Evolutionary conservation across 2,113 vertebrate genomes (phyloP).

Genomic region (Leptosomus discolor): DNA sequence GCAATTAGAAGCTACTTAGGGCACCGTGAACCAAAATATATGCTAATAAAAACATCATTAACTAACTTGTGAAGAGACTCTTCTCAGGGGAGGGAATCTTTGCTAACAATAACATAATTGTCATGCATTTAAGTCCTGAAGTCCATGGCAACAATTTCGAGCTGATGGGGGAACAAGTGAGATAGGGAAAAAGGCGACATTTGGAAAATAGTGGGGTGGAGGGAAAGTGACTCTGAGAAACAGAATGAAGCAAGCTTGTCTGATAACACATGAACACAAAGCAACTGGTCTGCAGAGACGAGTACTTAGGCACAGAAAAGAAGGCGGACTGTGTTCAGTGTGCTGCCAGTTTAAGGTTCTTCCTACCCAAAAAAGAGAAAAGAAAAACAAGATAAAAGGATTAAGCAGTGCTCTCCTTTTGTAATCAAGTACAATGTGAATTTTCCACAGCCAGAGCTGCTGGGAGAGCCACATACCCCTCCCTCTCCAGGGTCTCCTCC

Average conservation of each 20-base stretch:
- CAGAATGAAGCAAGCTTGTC: not conserved
- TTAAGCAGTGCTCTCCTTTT: not conserved
- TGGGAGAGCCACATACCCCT: not conserved
- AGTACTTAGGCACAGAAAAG: not conserved
- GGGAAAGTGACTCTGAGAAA: not conserved
- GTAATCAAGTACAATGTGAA: not conserved
- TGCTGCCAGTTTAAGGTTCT: not conserved
- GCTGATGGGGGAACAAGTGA: not conserved
- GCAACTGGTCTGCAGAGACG: not conserved
- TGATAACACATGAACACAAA: not conserved
- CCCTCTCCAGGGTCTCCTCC: not conserved
- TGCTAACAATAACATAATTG: not conserved
- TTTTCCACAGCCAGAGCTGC: not conserved
- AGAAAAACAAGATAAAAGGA: not conserved
- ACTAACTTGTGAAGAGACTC: not conserved
- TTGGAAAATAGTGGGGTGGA: not conserved
- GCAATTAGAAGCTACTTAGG: constrained; percentile 54
- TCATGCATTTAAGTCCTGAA: not conserved
- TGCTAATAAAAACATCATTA: constrained; percentile 48
- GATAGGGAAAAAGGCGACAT: not conserved
- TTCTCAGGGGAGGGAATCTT: not conserved
- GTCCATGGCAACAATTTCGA: not conserved
- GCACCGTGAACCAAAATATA: constrained; percentile 19
- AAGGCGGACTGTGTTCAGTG: not conserved
- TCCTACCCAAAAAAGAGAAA: not conserved